Evolutionary conservation across 2,797 vertebrate species (phyloP), one percentile per base, ranked within the genome.

Genomic region (Spinibarbus caldwelli): DNA sequence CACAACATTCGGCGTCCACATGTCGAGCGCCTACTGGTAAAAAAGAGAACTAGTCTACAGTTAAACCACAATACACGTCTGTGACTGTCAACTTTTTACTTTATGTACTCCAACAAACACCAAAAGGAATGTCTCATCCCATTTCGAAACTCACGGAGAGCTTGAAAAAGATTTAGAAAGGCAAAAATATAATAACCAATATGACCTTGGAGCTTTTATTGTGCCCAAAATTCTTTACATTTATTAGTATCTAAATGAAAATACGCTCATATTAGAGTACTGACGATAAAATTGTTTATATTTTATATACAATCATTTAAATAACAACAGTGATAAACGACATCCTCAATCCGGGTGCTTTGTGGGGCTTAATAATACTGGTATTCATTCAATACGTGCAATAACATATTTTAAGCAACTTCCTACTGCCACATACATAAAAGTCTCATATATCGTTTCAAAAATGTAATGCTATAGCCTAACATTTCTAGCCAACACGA

Each of bases 181-280:
- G 9, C 12, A 59, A 14, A 45, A 14, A 41, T 10, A 34, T 36
- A 75, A 59, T 45, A 59, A 21, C 15, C 11, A 85, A 84, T 70
- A 67, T 93, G 92, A 94, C 93, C 92, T 93, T 94, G 93, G 90
- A 6, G 62, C 31, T 64, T 79, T 43, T n/a, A n/a, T 23, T 49
- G 19, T 41, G 26, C 7, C 9, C 23, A 70, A 57, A 29, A 34
- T 15, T 68, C 54, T 82, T 82, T 80, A 67, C 43, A 78, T 47
- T 54, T 80, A 80, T 80, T 49, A 38, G 8, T 49, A 11, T 23
- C 14, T 14, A 57, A 62, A 45, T 38, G 1, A 26, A 29, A 71
- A 29, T 38, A 7, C 8, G 49, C 3, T 23, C 2, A n/a, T 9
- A 15, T 77, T 29, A 54, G 21, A 67, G 38, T 31, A 14, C 0